Base-by-base conservation (phyloP, 2,797 vertebrate species). In the Pipistrellus pygmaeus region DNA sequence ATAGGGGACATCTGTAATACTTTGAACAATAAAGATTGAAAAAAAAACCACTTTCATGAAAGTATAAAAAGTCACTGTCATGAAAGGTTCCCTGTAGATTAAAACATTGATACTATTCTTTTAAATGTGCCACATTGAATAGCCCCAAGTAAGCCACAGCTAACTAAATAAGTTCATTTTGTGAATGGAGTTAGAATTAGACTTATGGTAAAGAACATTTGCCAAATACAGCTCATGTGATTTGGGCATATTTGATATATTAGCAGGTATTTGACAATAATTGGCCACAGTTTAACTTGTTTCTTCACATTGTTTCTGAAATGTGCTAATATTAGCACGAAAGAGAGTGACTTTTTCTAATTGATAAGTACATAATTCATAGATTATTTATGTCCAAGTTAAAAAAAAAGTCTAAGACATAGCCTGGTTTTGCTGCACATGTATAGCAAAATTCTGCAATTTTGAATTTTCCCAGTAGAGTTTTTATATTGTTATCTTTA, bases 401-500 rank as follows among this genome's bases (percentile, higher is more conserved):
- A 11, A 57, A 15, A 30, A 53, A 73, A 60, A 27, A 64, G 12
- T 62, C 8, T 55, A 57, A 66, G 51, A 76, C 13, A 21, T 38
- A 91, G 14, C 51, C 17, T 72, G 25, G 53, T 68, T 95, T 94
- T 88, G 55, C 46, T 77, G 12, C 15, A 38, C 41, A 3, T n/a
- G 1, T 73, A 17, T 57, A 18, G 23, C 88, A 68, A 53, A 11
- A 68, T 66, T 95, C 25, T 46, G 4, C 9, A 53, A 14, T 85
- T 94, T 90, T 88, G 41, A 5, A 41, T 6, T 85, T 93, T 66
- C 9, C 21, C n/a, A 32, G 3, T 53, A 90, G 41, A 80, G 46
- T 78, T 94, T 96, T 93, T 95, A n/a, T 99, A 98, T 41, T 41
- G 38, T 41, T 41, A 5, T 6, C 38, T 41, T 41, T 41, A 90